These are phyloP conservation scores for Agrotis ipsilon DNA, from an alignment of 2,888 invertebrate genomes.

Conservation along the genomic window DNA sequence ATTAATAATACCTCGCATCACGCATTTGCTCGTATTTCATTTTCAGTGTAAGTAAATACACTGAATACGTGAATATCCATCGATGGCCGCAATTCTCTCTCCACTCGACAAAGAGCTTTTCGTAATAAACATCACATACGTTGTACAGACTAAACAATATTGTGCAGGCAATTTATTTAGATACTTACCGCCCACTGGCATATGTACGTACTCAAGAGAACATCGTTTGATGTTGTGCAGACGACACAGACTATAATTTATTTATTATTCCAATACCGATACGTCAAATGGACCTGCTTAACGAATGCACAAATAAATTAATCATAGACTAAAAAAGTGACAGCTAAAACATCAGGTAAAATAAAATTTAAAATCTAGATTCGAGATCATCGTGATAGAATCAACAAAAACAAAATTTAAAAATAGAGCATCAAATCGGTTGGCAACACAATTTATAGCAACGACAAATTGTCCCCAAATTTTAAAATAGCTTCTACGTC, in stretches of 20 bases:
- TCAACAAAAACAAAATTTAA: conserved; percentile 27
- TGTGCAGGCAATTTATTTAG: conserved; percentile 43
- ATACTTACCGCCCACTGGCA: conserved; percentile 33
- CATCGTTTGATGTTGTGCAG: conserved; percentile 44
- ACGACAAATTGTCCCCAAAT: conserved; percentile 38
- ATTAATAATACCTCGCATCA: conserved; percentile 35
- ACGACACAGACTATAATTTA: conserved; percentile 29
- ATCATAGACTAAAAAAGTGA: conserved; percentile 8
- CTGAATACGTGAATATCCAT: conserved; percentile 8
- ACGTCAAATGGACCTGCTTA: conserved; percentile 16
- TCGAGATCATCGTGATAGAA: conserved; percentile 3
- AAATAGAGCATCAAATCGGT: conserved; percentile 23
- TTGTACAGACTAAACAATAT: conserved; percentile 53
- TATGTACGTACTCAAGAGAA: conserved; percentile 15
- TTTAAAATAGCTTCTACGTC: conserved; percentile 49
- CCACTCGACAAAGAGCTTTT: conserved; percentile 25
- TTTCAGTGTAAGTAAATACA: conserved; percentile 10
- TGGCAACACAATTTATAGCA: conserved; percentile 38
- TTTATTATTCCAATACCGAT: conserved; percentile 29
- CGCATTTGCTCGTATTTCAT: conserved; percentile 11
- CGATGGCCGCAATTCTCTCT: conserved; percentile 18
- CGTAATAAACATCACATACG: conserved; percentile 48
- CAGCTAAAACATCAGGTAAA: conserved; percentile 8
- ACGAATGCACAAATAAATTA: conserved; percentile 7
- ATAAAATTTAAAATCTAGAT: conserved; percentile 11